Evolutionary conservation across 2,888 invertebrate genomes (phyloP).

Genomic region (Agrochola lota): DNA sequence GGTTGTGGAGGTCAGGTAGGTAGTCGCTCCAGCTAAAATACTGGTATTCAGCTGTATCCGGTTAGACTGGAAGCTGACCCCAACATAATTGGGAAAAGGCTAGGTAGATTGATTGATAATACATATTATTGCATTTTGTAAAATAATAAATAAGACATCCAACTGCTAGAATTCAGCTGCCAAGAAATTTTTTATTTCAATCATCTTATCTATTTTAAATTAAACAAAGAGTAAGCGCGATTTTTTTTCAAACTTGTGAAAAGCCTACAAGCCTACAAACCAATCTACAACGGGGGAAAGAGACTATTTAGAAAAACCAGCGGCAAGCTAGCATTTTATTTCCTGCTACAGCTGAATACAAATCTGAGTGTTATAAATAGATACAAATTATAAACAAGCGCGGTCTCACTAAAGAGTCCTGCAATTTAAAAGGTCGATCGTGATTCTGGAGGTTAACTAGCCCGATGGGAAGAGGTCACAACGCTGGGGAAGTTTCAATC

Average conservation of each 20-base stretch:
- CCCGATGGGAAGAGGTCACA: constrained; percentile 45
- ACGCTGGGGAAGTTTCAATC: constrained; percentile 52
- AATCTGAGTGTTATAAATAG: constrained; percentile 6
- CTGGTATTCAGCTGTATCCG: too few relatives aligned
- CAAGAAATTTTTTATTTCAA: neutral
- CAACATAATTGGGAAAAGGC: too few relatives aligned
- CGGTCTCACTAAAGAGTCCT: constrained; percentile 23
- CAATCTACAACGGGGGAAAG: neutral
- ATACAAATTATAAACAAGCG: constrained; percentile 22
- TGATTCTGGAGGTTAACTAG: constrained; percentile 60
- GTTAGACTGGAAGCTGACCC: too few relatives aligned
- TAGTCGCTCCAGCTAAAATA: too few relatives aligned
- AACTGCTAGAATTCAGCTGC: neutral
- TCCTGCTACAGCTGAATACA: neutral
- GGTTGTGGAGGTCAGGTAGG: too few relatives aligned
- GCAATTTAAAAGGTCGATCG: constrained; percentile 52
- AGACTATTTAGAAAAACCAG: constrained; percentile 1
- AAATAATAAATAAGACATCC: neutral
- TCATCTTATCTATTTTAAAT: neutral
- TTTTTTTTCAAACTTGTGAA: neutral
- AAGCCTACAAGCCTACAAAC: neutral
- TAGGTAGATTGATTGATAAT: neutral
- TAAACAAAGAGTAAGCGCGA: neutral
- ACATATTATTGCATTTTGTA: constrained; percentile 7
- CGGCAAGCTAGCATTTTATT: neutral